These are phyloP conservation scores for Cephalopholis sonnerati DNA, from an alignment of 2,113 vertebrate genomes.

Conservation along the genomic window DNA sequence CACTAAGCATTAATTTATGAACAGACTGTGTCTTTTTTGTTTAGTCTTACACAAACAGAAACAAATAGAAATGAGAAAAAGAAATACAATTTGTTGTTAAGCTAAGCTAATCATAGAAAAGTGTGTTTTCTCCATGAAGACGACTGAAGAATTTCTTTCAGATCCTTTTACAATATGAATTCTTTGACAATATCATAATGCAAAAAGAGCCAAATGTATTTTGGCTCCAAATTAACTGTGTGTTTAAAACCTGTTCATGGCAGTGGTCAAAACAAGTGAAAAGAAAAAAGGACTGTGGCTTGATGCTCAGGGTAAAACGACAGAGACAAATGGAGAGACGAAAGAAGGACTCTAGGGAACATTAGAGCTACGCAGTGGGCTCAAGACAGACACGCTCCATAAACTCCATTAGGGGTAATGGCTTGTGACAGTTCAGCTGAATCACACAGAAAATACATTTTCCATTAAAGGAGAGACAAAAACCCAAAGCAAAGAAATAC, in stretches of 20 bases:
- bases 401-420: conserved; percentile 38
- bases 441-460: conserved; percentile 24
- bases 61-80: background rate
- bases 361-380: conserved; percentile 15
- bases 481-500: background rate
- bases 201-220: background rate
- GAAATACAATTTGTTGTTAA: no score
- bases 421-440: background rate
- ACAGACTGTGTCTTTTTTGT: background rate
- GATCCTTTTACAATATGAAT: background rate
- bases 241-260: background rate
- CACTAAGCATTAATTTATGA: background rate
- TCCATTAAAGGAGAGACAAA: background rate
- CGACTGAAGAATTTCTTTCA: background rate
- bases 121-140: no score
- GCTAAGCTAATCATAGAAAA: no score
- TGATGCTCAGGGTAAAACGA: background rate
- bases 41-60: background rate
- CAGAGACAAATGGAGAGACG: background rate
- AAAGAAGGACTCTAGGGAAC: conserved; percentile 20
- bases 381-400: conserved; percentile 9
- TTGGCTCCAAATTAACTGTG: background rate
- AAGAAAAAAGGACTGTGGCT: background rate
- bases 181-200: background rate
- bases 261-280: background rate